Base-by-base conservation (phyloP, 2,888 invertebrate species). In the Smittia sp. region DNA sequence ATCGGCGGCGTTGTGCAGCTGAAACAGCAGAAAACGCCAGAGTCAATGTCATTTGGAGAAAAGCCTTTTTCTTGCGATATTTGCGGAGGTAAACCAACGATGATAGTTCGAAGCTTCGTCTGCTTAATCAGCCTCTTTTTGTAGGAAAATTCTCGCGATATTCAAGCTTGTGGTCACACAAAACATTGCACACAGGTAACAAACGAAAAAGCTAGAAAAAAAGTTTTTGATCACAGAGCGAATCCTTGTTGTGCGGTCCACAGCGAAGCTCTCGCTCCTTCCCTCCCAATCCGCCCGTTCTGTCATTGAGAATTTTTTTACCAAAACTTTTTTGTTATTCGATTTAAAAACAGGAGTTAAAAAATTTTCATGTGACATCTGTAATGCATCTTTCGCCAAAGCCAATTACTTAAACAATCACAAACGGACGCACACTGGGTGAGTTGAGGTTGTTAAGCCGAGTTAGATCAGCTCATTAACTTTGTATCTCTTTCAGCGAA, bases 381-480 rank as follows among this genome's bases (percentile, higher is more conserved):
- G 69, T 18, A 54, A 27, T 54, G 69, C 69, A 15, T 25, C 18
- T 18, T 69, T 69, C 27, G 69, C 69, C 15, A 69, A 69, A 39
- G 69, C 69, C 11, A 69, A 69, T 52, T 69, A 69, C 41, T 22
- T 69, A 11, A 69, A 69, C 25, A 69, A 69, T 69, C 69, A 69
- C 18, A 52, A 69, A 9, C 27, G 38, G 22, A 67, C 67, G 41
- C 69, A 69, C 18, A 27, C 69, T 1, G 52, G 54, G 39, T 41
- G 41, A 41, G 22, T 22, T 38, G 39, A n/a, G n/a, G n/a, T n/a
- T n/a, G n/a, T n/a, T n/a, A n/a, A n/a, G n/a, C n/a, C n/a, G n/a
- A n/a, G n/a, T n/a, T n/a, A n/a, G n/a, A n/a, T n/a, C n/a, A n/a
- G n/a, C n/a, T 9, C 39, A n/a, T 52, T 52, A 38, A 38, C 15